Evolutionary conservation across 2,797 vertebrate species (phyloP).

Genomic region (Halcyon badia): DNA sequence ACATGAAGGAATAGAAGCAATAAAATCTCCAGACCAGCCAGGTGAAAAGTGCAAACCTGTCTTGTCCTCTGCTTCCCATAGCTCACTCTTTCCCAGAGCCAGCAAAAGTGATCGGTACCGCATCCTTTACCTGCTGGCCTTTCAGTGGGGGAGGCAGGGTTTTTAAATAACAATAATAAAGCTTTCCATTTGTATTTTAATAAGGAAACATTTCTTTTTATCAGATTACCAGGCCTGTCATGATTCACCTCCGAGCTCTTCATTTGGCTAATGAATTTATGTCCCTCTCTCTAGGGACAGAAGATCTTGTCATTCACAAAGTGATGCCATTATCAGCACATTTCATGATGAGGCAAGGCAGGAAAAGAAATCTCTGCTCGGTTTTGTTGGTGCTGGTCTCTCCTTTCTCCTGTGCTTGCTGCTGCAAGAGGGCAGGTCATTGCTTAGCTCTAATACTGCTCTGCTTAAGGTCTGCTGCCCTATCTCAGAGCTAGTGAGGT

Average conservation of each 20-base stretch:
- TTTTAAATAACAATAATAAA: neutral
- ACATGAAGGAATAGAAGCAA: neutral
- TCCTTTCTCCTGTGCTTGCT: neutral
- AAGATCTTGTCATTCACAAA: conserved; percentile 46
- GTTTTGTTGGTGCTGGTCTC: neutral
- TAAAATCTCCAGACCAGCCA: neutral
- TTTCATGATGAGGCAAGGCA: neutral
- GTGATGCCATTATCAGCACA: neutral
- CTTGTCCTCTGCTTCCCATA: neutral
- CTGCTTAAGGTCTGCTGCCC: neutral
- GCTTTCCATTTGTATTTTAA: conserved; percentile 42
- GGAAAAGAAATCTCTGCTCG: neutral
- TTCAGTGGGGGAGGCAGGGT: neutral
- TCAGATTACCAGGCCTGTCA: conserved; percentile 24
- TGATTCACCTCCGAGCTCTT: conserved; percentile 22
- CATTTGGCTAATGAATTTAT: conserved; percentile 56
- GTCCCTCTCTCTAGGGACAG: neutral
- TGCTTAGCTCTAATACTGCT: neutral
- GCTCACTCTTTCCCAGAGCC: neutral
- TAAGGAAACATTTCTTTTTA: conserved; percentile 26
- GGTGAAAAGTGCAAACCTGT: neutral
- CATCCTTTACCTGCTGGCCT: neutral
- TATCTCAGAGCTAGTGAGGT: neutral
- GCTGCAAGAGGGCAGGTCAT: neutral
- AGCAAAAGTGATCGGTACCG: neutral